Evolutionary conservation across 2,113 vertebrate species (phyloP), one percentile per base, ranked within the genome.

Genomic region (Eretmochelys imbricata): DNA sequence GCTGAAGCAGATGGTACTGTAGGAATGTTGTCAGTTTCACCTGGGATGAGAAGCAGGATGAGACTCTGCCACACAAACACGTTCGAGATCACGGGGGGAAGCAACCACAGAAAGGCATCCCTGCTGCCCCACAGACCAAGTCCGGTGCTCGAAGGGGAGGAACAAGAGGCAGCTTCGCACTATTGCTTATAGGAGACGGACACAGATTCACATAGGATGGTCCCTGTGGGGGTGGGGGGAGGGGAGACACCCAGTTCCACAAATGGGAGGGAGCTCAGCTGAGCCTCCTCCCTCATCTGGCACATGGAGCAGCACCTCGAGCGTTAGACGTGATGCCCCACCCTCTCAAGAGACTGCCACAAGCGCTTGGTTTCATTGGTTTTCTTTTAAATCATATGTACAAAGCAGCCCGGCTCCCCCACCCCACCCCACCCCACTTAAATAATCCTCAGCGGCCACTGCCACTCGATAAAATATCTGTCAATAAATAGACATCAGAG

Each of bases 401-500:
- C 65, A 95, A 95, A 95, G 87, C 93, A 57, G 89, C 80, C 48
- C 42, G 1, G 31, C 29, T 5, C 65, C 5, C 19, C 42, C 42
- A 42, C 42, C 42, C 42, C 42, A 42, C 31, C 2, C 11, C 3
- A 31, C 78, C 24, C 46, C 27, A 38, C 22, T 88, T 86, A 89
- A 88, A 93, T 93, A 96, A 80, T 93, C 87, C 87, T 94, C 86
- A 10, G 57, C 27, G 92, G 89, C 95, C 16, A 4, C 72, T 19
- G 91, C 93, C 31, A 5, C 86, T 93, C 93, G 94, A 51, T 82
- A 93, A 97, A 97, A 97, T 84, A 91, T 91, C 91, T 54, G 94
- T 96, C 96, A 98, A 98, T 98, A 98, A 98, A 98, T 98, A 98
- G 95, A 96, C 93, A 91, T 53, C 20, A 22, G 55, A 20, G 62